These are phyloP conservation scores for Platygyra sinensis DNA, from an alignment of 64 coral and sea anemone genomes.

Conservation along the genomic window DNA sequence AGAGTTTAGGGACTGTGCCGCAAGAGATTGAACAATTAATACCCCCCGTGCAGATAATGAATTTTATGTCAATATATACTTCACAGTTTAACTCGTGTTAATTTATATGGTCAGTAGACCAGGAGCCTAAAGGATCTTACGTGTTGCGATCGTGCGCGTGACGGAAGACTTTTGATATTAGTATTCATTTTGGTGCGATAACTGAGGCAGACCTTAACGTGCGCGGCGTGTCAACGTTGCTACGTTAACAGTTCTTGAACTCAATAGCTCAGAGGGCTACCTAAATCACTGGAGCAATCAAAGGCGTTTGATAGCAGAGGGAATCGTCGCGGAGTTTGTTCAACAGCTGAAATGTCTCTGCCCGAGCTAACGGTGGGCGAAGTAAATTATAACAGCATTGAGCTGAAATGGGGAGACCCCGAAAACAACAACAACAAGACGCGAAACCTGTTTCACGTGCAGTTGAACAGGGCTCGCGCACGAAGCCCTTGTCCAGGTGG, in stretches of 20 bases:
- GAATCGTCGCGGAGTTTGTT: background rate
- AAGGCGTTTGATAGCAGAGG: background rate
- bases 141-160: background rate
- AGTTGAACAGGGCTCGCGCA: slow-evolving; percentile 68
- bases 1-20: background rate
- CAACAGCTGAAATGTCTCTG: slow-evolving; percentile 14
- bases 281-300: background rate
- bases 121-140: background rate
- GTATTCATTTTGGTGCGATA: background rate
- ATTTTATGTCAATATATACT: slow-evolving; percentile 4
- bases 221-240: background rate
- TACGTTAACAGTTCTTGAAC: background rate
- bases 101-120: background rate
- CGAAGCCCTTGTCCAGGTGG: slow-evolving; percentile 69
- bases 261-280: background rate
- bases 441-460: slow-evolving; percentile 71
- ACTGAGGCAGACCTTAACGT: background rate
- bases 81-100: background rate
- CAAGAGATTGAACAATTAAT: background rate
- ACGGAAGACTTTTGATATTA: background rate
- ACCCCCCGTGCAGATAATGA: background rate
- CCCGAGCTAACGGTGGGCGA: slow-evolving; percentile 59
- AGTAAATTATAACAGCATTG: slow-evolving; percentile 89
- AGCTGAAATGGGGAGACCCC: slow-evolving; percentile 59
- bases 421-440: slow-evolving; percentile 64